Base-by-base conservation (phyloP, 2,113 vertebrate genomes). In the Entelurus aequoreus region DNA sequence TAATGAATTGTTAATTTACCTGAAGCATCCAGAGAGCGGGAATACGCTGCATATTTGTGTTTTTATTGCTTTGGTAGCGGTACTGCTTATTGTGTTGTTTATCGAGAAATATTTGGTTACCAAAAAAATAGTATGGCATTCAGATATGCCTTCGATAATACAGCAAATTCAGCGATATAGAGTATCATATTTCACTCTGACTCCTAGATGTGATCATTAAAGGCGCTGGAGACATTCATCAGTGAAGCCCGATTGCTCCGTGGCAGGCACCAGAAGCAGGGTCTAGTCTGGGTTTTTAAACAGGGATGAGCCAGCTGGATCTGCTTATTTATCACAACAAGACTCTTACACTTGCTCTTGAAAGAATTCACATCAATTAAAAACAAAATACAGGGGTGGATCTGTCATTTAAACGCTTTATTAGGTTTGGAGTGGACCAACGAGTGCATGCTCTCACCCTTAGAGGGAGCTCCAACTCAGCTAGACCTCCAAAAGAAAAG, bases 401-500 rank as follows among this genome's bases (percentile, higher is more conserved):
- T 42, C 10, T 42, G 40, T 40, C 54, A 38, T 55, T 38, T 10
- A 38, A 38, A n/a, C 38, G 4, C 36, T 38, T 7, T 37, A 36
- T 10, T 8, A 40, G 37, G n/a, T 40, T 5, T 11, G 35, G 37
- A 10, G 14, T 56, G 54, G 8, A 8, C 6, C 36, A 36, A 19
- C 16, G 11, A 37, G 5, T 12, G 1, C 37, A n/a, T 6, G 8
- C 40, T 72, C 13, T 42, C 15, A 46, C 82, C 86, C 12, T 65
- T 79, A 86, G 84, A 86, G 84, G 86, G 86, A 35, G 79, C 82
- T 82, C 72, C 36, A n/a, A 35, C 72, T 70, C 80, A 56, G 15
- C 10, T n/a, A 38, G 37, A 38, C 4, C 36, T 3, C 12, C 6
- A 4, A 54, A 37, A 38, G 53, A 54, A 54, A 6, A 14, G 51